phyloP scores from a whole-genome alignment of 2,888 invertebrate species.

The Notodonta dromedarius region DNA sequence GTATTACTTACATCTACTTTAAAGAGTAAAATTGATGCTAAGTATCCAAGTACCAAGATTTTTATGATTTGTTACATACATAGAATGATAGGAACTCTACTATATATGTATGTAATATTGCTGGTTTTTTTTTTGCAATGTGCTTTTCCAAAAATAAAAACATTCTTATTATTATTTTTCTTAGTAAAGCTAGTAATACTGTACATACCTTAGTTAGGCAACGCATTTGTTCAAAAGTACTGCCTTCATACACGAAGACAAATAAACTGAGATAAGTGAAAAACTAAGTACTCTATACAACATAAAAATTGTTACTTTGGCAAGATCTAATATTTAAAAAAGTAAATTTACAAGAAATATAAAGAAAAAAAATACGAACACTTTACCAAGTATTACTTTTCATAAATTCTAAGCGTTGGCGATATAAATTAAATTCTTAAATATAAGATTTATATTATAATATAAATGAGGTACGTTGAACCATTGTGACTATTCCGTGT shows the following conservation, averaged over 20 bases:
- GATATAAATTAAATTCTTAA: slow-evolving; percentile 71
- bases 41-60: too few species aligned
- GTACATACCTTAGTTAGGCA: slow-evolving; percentile 77
- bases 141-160: slow-evolving; percentile 51
- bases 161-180: slow-evolving; percentile 59
- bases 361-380: slow-evolving; percentile 42
- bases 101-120: not conserved
- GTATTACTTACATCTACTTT: not conserved
- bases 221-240: slow-evolving; percentile 51
- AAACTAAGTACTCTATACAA: slow-evolving; percentile 63
- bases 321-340: slow-evolving; percentile 64
- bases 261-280: slow-evolving; percentile 43
- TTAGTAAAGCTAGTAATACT: slow-evolving; percentile 83
- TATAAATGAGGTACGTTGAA: slow-evolving; percentile 81
- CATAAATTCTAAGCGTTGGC: slow-evolving; percentile 53
- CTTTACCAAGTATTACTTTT: slow-evolving; percentile 40
- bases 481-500: slow-evolving; percentile 76
- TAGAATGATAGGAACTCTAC: not conserved
- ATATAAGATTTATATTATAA: slow-evolving; percentile 64
- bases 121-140: slow-evolving; percentile 21
- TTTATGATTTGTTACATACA: too few species aligned
- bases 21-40: not conserved
- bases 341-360: slow-evolving; percentile 48
- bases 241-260: slow-evolving; percentile 34
- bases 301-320: slow-evolving; percentile 68